Evolutionary conservation across 2,797 vertebrate genomes (phyloP).

Genomic region (Hypotaenidia philippensis): DNA sequence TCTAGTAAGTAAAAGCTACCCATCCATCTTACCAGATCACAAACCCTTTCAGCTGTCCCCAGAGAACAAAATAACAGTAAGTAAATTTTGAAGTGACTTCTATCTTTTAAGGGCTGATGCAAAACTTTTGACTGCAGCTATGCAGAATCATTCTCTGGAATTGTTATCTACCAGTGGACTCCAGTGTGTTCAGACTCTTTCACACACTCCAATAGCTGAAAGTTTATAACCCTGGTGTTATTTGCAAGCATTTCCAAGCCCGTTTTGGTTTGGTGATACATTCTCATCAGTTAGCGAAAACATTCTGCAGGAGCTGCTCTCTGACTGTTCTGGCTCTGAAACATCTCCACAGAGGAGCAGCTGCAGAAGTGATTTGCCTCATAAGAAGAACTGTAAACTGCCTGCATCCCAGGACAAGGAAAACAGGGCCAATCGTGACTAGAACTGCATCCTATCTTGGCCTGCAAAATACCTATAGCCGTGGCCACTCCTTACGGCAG

Average conservation of each 20-base stretch:
- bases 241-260: background rate
- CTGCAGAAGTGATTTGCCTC: slow-evolving; percentile 35
- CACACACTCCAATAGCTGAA: background rate
- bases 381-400: background rate
- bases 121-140: background rate
- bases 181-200: background rate
- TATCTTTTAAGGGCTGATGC: background rate
- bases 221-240: slow-evolving; percentile 14
- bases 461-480: slow-evolving; percentile 3
- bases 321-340: background rate
- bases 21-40: background rate
- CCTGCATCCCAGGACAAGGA: background rate
- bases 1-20: background rate
- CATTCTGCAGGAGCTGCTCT: background rate
- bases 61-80: background rate
- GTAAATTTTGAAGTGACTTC: background rate
- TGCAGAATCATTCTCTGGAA: background rate
- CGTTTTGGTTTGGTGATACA: background rate
- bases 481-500: background rate
- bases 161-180: background rate
- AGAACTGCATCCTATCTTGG: background rate
- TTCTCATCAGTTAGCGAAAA: slow-evolving; percentile 25
- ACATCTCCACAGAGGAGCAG: background rate
- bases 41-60: background rate
- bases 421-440: background rate